Percentiles rank a stretch among this genome's conserved stretches.
phyloP scores from a whole-genome alignment of 2,113 vertebrate species.

The Strix aluco region DNA sequence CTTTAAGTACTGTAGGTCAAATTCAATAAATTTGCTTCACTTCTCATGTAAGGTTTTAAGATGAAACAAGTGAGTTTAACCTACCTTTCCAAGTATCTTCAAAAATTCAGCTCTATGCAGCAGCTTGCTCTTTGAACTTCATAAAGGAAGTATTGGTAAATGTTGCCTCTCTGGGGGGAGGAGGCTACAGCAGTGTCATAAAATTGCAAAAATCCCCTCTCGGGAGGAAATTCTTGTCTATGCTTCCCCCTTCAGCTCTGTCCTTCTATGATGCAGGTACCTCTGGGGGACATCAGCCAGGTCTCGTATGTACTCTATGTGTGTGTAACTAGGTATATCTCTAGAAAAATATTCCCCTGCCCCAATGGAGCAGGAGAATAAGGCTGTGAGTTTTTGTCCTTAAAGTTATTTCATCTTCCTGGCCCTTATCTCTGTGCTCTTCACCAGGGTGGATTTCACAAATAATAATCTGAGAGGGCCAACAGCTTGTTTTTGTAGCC shows the following conservation, averaged over 20 bases:
- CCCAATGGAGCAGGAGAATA: not conserved
- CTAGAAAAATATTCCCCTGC: not conserved
- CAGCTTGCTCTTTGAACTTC: slow-evolving; percentile 32
- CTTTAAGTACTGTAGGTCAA: not conserved
- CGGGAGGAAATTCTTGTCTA: not conserved
- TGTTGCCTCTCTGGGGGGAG: not conserved
- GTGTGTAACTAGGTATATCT: not conserved
- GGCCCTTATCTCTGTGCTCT: not conserved
- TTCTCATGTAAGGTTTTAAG: not conserved
- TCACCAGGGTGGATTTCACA: not conserved
- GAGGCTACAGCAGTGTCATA: slow-evolving; percentile 25
- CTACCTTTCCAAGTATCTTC: not conserved
- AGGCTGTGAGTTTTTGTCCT: not conserved
- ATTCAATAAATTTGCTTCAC: not conserved
- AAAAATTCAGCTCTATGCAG: not conserved
- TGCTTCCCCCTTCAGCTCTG: not conserved
- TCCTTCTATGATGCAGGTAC: not conserved
- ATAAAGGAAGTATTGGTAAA: slow-evolving; percentile 50
- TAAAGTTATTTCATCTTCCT: not conserved
- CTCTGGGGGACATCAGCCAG: not conserved
- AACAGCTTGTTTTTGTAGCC: not conserved
- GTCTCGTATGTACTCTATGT: not conserved
- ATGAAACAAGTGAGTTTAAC: not conserved
- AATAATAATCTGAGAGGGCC: not conserved
- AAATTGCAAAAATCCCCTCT: slow-evolving; percentile 24